Evolutionary conservation across 1,140 invertebrate species (phyloP).

Genomic region (Drosophila watanabei): DNA sequence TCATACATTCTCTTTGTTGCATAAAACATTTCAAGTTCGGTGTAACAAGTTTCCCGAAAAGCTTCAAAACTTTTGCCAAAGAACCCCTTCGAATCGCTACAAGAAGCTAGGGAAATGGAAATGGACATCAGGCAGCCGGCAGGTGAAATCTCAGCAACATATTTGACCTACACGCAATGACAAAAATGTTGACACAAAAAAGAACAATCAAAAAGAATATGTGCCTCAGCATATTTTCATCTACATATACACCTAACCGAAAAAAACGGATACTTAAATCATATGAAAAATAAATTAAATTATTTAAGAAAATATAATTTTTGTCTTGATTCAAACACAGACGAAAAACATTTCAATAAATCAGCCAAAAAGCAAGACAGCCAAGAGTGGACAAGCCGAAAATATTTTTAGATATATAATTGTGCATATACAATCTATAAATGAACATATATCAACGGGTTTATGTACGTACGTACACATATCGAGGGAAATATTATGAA

Average conservation of each 20-base stretch:
- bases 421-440: conserved; percentile 45
- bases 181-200: conserved; percentile 43
- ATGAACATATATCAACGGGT: conserved; percentile 20
- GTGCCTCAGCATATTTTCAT: conserved; percentile 7
- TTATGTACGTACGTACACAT: conserved; percentile 11
- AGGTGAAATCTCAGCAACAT: conserved; percentile 35
- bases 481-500: conserved; percentile 26
- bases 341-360: conserved; percentile 63
- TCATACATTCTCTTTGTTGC: conserved; percentile 35
- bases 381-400: conserved; percentile 36
- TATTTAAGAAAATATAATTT: conserved; percentile 49
- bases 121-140: neutral
- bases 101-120: neutral
- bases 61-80: conserved; percentile 27
- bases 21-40: conserved; percentile 36
- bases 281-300: conserved; percentile 56
- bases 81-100: neutral
- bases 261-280: conserved; percentile 51
- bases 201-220: conserved; percentile 37
- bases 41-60: conserved; percentile 22
- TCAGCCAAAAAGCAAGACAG: conserved; percentile 39
- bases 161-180: conserved; percentile 59
- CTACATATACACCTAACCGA: neutral
- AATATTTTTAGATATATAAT: conserved; percentile 37
- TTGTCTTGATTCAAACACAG: conserved; percentile 21